A percentile compares a stretch with the other conserved stretches of the same genome.
Evolutionary conservation across 1,140 invertebrate genomes (phyloP).

Genomic region (Contarinia nasturtii): DNA sequence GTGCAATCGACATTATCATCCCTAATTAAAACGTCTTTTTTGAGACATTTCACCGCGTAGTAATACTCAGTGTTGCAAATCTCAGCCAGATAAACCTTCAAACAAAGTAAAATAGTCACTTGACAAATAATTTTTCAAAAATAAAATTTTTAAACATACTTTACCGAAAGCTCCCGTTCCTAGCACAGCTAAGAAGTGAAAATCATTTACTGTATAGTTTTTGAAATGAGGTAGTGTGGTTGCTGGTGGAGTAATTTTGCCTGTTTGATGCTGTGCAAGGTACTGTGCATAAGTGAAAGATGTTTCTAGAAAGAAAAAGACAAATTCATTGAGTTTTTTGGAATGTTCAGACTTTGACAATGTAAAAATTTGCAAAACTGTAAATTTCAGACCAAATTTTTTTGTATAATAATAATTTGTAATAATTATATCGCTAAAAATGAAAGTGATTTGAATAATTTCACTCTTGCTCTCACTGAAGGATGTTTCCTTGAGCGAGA

Average conservation of each 20-base stretch:
- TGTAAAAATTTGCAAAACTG: too few relatives aligned
- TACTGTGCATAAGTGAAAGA: conserved; percentile 25
- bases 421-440: too few relatives aligned
- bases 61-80: conserved; percentile 76
- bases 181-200: conserved; percentile 84
- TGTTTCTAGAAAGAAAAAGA: conserved; percentile 13
- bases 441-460: too few relatives aligned
- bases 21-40: conserved; percentile 93
- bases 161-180: conserved; percentile 96
- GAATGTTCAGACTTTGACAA: too few relatives aligned
- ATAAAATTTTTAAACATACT: conserved; percentile 28
- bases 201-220: conserved; percentile 76
- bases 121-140: neutral
- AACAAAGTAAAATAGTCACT: neutral
- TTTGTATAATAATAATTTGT: too few relatives aligned
- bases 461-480: too few relatives aligned
- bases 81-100: conserved; percentile 84
- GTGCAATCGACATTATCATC: conserved; percentile 99
- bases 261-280: conserved; percentile 35
- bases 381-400: too few relatives aligned
- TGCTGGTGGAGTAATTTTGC: conserved; percentile 60
- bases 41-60: conserved; percentile 95
- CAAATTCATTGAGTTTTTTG: too few relatives aligned
- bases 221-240: conserved; percentile 70
- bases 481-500: too few relatives aligned